Base-by-base conservation (phyloP, 1,140 invertebrate species). In the Pseudoatta argentina region DNA sequence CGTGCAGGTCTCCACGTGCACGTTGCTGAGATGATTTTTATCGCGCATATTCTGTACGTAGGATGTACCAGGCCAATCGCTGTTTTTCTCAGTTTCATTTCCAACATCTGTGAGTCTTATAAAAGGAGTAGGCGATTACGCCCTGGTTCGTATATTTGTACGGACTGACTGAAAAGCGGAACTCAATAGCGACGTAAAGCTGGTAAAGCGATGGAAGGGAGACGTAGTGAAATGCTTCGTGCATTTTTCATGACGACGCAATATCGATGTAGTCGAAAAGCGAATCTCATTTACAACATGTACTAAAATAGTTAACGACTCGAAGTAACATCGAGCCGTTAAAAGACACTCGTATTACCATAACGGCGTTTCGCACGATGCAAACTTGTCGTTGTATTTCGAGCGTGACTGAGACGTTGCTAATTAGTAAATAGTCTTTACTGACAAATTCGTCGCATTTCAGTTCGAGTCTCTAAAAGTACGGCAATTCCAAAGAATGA, bases 1-100 rank as follows among this genome's bases (percentile, higher is more conserved):
- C 66, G 51, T 86, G 53, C 77, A 76, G 63, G 34, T 71, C n/a
- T 61, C 14, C 77, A 63, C 66, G 77, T 86, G 78, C 55, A 63
- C 48, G 48, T 21, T 21, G 48, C 21, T 16, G 73, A 78, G 39
- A 30, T 39, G 44, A 73, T 83, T 83, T 39, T 83, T 75, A 83
- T 83, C 79, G 79, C 27, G 55, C 18, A 71, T 75, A 83, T 83
- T 61, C 63, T 57, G 24, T 27, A n/a, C 51, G 69, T 18, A 81
- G 51, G n/a, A 30, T 69, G 48, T 79, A n/a, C 18, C 53, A 57
- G 27, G 77, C 63, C 51, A 55, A 55, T 69, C n/a, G 30, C 48
- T 53, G 53, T 44, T 71, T 57, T 34, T 71, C 66, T 51, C 12
- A 14, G 6, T 64, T 51, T 66, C 1, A 8, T 16, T 21, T 59